phyloP scores from a whole-genome alignment of 2,797 vertebrate genomes.

The Spinibarbus caldwelli region DNA sequence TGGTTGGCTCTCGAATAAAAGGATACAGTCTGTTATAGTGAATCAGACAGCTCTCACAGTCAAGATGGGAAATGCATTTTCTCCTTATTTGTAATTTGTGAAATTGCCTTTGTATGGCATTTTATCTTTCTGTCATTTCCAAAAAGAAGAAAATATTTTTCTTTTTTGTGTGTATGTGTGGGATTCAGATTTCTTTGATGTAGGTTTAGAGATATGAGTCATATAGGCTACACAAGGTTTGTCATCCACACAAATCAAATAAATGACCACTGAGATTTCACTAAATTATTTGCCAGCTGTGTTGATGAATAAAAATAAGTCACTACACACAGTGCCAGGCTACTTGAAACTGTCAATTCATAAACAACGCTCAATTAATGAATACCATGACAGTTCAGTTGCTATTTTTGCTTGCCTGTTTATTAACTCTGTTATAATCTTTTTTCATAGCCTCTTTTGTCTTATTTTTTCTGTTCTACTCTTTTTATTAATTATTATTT shows the following conservation, averaged over 20 bases:
- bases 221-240: neutral
- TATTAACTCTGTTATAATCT: neutral
- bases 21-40: slow-evolving; percentile 23
- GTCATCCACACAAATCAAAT: slow-evolving; percentile 12
- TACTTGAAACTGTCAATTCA: slow-evolving; percentile 7
- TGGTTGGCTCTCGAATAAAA: slow-evolving; percentile 24
- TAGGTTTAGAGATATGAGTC: slow-evolving; percentile 6
- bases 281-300: slow-evolving; percentile 18
- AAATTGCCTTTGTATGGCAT: slow-evolving; percentile 19
- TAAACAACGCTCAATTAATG: too few relatives aligned
- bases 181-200: neutral
- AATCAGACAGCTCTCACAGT: slow-evolving; percentile 23
- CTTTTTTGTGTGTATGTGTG: neutral
- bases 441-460: too few relatives aligned
- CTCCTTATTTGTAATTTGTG: slow-evolving; percentile 20
- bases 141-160: slow-evolving; percentile 4
- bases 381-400: neutral
- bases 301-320: slow-evolving; percentile 19
- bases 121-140: slow-evolving; percentile 18
- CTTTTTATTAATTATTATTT: neutral
- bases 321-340: too few relatives aligned
- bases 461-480: neutral
- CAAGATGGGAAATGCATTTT: slow-evolving; percentile 33
- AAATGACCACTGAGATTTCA: slow-evolving; percentile 20
- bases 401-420: neutral